These are phyloP conservation scores for Cladorhizidae sp. DNA, from an alignment of 37 sponge, comb jelly and placozoan genomes.

Conservation along the genomic window DNA sequence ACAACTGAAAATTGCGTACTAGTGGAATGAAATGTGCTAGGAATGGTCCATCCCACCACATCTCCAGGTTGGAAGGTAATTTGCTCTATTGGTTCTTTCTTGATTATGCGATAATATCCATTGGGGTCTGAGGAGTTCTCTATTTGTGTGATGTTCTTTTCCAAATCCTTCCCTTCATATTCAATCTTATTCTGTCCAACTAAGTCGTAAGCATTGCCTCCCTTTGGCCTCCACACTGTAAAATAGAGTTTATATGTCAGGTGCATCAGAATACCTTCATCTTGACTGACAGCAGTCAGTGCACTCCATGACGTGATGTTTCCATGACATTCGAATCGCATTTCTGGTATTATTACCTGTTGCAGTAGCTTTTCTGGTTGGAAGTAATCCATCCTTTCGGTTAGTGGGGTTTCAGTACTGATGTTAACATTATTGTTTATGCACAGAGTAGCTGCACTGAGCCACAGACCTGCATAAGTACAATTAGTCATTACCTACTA, in stretches of 20 bases:
- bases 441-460: too few relatives aligned
- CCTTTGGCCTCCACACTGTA: constrained; percentile 42
- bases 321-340: constrained; percentile 48
- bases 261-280: background rate
- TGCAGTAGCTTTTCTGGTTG: background rate
- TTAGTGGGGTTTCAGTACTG: too few relatives aligned
- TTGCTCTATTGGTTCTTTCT: background rate
- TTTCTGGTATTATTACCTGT: constrained; percentile 30
- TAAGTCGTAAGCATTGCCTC: background rate
- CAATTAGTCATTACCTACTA: too few relatives aligned
- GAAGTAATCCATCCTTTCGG: background rate
- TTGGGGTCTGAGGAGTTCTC: background rate
- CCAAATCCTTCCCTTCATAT: background rate
- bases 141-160: background rate
- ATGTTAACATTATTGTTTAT: too few relatives aligned
- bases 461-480: too few relatives aligned
- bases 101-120: constrained; percentile 3
- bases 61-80: constrained; percentile 36
- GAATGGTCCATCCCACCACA: constrained; percentile 23
- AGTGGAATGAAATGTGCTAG: background rate
- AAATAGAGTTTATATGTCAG: background rate
- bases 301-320: constrained; percentile 40
- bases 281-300: background rate
- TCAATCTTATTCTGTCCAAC: constrained; percentile 5
- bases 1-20: background rate